Evolutionary conservation across 2,113 vertebrate species (phyloP).

Genomic region (Kryptolebias marmoratus): DNA sequence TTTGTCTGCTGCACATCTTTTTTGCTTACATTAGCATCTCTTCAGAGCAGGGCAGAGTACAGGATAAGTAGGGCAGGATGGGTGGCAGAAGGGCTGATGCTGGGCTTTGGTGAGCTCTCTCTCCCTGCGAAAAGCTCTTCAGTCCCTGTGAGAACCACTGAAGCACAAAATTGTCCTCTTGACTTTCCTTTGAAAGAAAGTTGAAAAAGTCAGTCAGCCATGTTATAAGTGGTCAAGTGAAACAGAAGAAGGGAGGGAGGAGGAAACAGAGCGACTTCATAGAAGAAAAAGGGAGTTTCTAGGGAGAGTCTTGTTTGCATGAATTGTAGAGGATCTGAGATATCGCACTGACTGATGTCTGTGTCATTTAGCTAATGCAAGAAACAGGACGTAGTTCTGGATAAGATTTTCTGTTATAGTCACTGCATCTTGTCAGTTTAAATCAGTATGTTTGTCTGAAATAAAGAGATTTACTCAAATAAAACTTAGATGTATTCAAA

Average conservation of each 20-base stretch:
- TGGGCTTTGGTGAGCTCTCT: constrained; percentile 33
- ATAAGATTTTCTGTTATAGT: constrained; percentile 8
- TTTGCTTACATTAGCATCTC: constrained; percentile 45
- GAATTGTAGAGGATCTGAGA: background rate
- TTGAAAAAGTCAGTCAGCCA: constrained; percentile 52
- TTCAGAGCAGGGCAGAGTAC: constrained; percentile 5
- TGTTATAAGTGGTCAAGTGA: constrained; percentile 42
- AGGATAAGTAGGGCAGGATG: constrained; percentile 32
- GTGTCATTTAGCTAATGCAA: constrained; percentile 17
- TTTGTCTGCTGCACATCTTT: constrained; percentile 34
- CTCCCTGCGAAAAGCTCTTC: constrained; percentile 53
- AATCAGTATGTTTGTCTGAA: constrained; percentile 11
- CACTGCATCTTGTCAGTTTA: constrained; percentile 8
- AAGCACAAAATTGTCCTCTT: constrained; percentile 70
- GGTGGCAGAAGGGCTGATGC: constrained; percentile 53
- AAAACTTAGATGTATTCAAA: background rate
- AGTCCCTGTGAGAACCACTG: constrained; percentile 56
- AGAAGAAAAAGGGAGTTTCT: constrained; percentile 26
- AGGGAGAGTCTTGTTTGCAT: constrained; percentile 4
- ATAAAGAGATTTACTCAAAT: constrained; percentile 6
- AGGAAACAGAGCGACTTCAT: constrained; percentile 23
- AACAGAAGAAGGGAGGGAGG: constrained; percentile 20
- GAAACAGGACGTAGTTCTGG: background rate
- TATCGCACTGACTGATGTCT: constrained; percentile 12
- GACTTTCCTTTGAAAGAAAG: constrained; percentile 62